Evolutionary conservation across 2,113 vertebrate species (phyloP), one percentile per base, ranked within the genome.

Genomic region (Hemiprocne comata): DNA sequence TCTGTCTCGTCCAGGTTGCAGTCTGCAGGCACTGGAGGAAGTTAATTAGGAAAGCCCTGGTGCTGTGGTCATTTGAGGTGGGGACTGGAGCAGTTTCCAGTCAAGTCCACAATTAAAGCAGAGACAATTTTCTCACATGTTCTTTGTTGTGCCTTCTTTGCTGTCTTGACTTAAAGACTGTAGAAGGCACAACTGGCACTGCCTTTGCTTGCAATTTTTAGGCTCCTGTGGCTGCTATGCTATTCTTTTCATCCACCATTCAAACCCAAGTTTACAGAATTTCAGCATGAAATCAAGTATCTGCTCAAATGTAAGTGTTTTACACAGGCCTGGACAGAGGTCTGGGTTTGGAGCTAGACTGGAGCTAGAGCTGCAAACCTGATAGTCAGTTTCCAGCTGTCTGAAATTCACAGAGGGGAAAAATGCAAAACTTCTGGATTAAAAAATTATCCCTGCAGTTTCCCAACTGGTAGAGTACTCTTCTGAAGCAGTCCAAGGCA

Each of bases 121-220:
- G 33, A 70, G 31, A 19, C 6, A 10, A 8, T 81, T 85, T 82
- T 73, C 46, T 93, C 0, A 1, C 0, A 0, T 50, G 14, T 7
- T 67, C 50, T 74, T 71, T 1, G 0, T 40, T 61, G 50, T 9
- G 72, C 24, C 40, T n/a, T 0, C 74, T 91, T 31, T 0, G 1
- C 53, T 54, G 44, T 12, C 21, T 71, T 87, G 34, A 33, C 75
- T 7, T 25, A 10, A 65, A 87, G 38, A 24, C 62, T 21, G 29
- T 11, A 11, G 13, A 46, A 87, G 44, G 48, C 87, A 92, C 53
- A 77, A 53, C 69, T 85, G 89, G 8, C 11, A 2, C 14, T 20
- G 55, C 24, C 21, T 66, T 46, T 50, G 19, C 11, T 36, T 50
- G 75, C 53, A 26, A 1, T 81, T 73, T 69, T 74, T 71, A 67